These are phyloP conservation scores for Homarus americanus DNA, from an alignment of 1,140 invertebrate genomes.

Conservation along the genomic window DNA sequence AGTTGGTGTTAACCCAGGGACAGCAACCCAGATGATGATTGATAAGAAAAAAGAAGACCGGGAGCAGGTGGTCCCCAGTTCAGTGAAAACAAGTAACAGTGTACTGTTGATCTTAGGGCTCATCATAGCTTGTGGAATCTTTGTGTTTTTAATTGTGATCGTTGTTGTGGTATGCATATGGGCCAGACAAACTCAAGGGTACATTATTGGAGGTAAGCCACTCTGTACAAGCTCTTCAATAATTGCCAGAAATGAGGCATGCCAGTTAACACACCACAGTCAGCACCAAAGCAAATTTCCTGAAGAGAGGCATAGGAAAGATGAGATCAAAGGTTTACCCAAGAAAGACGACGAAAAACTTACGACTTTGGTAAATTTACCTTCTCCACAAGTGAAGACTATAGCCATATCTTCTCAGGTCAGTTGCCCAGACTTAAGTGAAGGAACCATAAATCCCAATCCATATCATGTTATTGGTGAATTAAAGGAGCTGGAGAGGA, in stretches of 20 bases:
- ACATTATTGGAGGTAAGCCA: slow-evolving; percentile 16
- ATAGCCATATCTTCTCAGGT: slow-evolving; percentile 35
- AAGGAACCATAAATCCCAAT: neutral
- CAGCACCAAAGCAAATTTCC: neutral
- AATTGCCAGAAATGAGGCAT: neutral
- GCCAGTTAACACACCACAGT: slow-evolving; percentile 50
- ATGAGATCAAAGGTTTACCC: neutral
- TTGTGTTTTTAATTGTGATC: slow-evolving; percentile 48
- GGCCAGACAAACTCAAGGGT: slow-evolving; percentile 35
- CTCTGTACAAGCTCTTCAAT: neutral
- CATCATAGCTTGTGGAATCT: slow-evolving; percentile 30
- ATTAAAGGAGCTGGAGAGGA: neutral
- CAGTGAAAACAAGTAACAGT: neutral
- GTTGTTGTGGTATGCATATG: slow-evolving; percentile 41
- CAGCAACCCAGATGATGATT: neutral
- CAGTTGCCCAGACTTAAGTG: slow-evolving; percentile 7
- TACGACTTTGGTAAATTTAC: neutral
- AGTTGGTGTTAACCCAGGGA: neutral
- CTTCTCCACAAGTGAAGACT: slow-evolving; percentile 29
- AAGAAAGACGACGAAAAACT: neutral
- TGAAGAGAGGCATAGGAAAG: neutral
- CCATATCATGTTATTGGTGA: neutral
- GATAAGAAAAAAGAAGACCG: neutral
- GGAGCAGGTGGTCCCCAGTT: neutral
- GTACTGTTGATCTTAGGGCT: slow-evolving; percentile 50